These are phyloP conservation scores for Cheumatopsyche charites DNA, from an alignment of 1,140 invertebrate genomes.

Conservation along the genomic window DNA sequence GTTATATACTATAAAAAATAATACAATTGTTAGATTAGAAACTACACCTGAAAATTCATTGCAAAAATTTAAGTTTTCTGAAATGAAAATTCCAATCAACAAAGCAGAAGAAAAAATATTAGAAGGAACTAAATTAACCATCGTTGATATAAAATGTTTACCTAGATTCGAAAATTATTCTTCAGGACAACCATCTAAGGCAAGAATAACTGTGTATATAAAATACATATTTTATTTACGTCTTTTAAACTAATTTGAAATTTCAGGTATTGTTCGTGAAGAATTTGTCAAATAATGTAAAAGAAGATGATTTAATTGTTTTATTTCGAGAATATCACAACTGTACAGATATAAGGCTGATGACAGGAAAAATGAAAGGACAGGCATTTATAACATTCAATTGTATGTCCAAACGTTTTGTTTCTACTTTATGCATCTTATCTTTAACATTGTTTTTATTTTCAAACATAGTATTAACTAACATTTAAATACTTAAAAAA, in stretches of 20 bases:
- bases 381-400: slow-evolving; percentile 64
- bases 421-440: too few species aligned
- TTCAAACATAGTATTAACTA: too few species aligned
- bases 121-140: slow-evolving; percentile 50
- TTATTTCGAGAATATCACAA: slow-evolving; percentile 56
- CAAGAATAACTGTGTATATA: slow-evolving; percentile 36
- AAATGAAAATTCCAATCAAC: slow-evolving; percentile 40
- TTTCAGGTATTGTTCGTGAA: slow-evolving; percentile 61
- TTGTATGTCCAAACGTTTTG: slow-evolving; percentile 52
- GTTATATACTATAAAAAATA: slow-evolving; percentile 55
- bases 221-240: not conserved
- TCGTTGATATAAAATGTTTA: slow-evolving; percentile 59
- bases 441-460: too few species aligned
- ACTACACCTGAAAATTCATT: slow-evolving; percentile 1
- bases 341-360: slow-evolving; percentile 51
- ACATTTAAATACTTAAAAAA: not conserved
- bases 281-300: slow-evolving; percentile 58
- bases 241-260: not conserved
- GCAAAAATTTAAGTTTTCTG: not conserved
- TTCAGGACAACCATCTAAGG: slow-evolving; percentile 56
- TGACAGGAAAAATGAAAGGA: slow-evolving; percentile 64
- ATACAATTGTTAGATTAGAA: slow-evolving; percentile 52
- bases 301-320: slow-evolving; percentile 56
- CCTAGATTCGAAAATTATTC: slow-evolving; percentile 62
- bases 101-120: slow-evolving; percentile 44